A percentile compares a stretch with the other conserved stretches of the same genome.
phyloP scores from a whole-genome alignment of 2,888 invertebrate species.

The Nomada flava region DNA sequence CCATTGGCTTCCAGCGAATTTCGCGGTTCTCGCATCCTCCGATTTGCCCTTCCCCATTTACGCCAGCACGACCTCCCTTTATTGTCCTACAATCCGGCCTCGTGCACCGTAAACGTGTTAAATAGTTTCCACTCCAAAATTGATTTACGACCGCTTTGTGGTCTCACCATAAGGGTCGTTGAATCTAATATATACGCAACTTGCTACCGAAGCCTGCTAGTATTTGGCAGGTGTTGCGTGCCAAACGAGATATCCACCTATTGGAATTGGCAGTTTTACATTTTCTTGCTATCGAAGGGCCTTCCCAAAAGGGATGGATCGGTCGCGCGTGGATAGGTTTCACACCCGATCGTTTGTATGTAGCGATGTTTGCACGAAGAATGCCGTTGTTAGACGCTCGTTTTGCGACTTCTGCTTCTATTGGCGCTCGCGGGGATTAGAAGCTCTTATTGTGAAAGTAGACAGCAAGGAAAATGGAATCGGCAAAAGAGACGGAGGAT shows the following conservation, averaged over 20 bases:
- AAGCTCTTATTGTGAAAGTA: constrained; percentile 36
- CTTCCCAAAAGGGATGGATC: neutral
- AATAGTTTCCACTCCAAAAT: constrained; percentile 26
- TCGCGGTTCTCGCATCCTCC: constrained; percentile 20
- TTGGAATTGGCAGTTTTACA: too few species aligned
- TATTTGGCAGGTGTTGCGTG: constrained; percentile 17
- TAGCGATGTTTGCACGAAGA: constrained; percentile 25
- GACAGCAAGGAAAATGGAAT: constrained; percentile 43
- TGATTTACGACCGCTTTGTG: constrained; percentile 22
- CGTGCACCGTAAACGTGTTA: constrained; percentile 7
- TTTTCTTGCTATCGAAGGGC: neutral
- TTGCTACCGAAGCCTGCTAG: neutral
- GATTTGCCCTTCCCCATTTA: constrained; percentile 9
- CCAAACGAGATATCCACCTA: too few species aligned
- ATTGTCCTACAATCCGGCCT: constrained; percentile 4
- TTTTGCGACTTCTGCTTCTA: constrained; percentile 27
- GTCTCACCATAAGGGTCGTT: neutral
- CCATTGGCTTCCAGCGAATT: constrained; percentile 20
- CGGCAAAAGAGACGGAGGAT: constrained; percentile 14
- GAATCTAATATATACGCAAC: neutral
- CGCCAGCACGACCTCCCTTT: neutral
- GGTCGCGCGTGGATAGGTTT: neutral
- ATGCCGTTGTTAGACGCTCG: constrained; percentile 18
- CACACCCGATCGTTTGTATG: neutral
- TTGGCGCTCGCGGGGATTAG: constrained; percentile 37